Conservation (phyloP, 1,140 invertebrate genomes). For the Ceratina australensis region DNA sequence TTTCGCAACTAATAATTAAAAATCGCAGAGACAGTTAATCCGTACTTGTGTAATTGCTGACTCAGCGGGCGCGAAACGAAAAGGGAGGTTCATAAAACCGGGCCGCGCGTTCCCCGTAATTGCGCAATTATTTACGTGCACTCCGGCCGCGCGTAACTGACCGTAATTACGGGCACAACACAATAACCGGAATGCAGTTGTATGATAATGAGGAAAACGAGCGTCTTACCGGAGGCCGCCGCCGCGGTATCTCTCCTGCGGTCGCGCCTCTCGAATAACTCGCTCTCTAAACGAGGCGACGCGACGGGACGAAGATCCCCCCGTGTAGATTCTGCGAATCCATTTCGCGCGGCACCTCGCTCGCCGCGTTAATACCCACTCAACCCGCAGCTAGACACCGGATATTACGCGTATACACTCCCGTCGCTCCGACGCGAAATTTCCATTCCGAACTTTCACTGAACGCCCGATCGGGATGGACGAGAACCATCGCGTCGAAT, state of each 20-base stretch:
- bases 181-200: conserved; percentile 49
- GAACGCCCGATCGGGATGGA: no score
- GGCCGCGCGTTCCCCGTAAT: conserved; percentile 28
- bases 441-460: neutral
- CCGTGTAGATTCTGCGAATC: conserved; percentile 12
- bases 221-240: conserved; percentile 28
- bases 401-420: conserved; percentile 9
- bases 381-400: conserved; percentile 1
- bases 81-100: neutral
- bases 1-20: no score
- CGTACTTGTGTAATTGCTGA: neutral
- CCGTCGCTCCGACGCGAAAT: neutral
- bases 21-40: no score
- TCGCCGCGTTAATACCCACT: conserved; percentile 18
- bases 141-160: conserved; percentile 29
- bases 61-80: neutral
- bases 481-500: neutral
- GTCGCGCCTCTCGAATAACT: conserved; percentile 24
- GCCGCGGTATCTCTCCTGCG: conserved; percentile 14
- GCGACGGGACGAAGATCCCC: conserved; percentile 11
- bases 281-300: conserved; percentile 21
- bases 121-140: conserved; percentile 40
- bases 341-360: neutral
- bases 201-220: conserved; percentile 48
- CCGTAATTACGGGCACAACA: conserved; percentile 42